These are phyloP conservation scores for Drosophila chauvacae DNA, from an alignment of 1,140 invertebrate species.

Conservation along the genomic window DNA sequence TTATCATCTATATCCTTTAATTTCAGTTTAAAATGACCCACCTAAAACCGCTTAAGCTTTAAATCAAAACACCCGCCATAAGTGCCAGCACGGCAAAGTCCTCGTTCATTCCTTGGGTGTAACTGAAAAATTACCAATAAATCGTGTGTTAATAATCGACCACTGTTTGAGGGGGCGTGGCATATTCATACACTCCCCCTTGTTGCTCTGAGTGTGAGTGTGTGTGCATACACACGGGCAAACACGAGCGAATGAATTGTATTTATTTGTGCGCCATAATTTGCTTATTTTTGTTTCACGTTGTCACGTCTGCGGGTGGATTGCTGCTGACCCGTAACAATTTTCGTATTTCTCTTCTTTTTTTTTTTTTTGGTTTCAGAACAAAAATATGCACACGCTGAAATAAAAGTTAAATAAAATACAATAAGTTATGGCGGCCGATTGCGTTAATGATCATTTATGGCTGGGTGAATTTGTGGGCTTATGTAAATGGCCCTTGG, in stretches of 20 bases:
- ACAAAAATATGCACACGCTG: constrained; percentile 19
- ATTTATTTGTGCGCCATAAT: constrained; percentile 66
- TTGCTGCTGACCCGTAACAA: constrained; percentile 65
- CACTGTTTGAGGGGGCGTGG: constrained; percentile 41
- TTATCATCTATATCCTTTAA: neutral
- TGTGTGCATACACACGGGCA: neutral
- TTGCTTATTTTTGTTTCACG: constrained; percentile 52
- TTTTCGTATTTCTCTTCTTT: constrained; percentile 31
- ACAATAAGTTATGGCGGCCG: constrained; percentile 70
- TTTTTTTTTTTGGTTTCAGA: constrained; percentile 10
- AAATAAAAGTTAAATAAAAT: constrained; percentile 61
- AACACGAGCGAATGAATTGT: constrained; percentile 44
- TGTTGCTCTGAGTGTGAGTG: neutral
- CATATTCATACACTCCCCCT: constrained; percentile 17
- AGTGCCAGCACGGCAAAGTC: neutral
- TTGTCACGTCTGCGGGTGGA: constrained; percentile 66
- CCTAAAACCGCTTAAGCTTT: neutral
- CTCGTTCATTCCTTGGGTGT: constrained; percentile 17
- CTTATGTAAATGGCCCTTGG: constrained; percentile 62
- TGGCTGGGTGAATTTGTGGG: constrained; percentile 51
- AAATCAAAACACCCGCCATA: neutral
- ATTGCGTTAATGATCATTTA: constrained; percentile 74
- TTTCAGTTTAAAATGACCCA: too few relatives aligned
- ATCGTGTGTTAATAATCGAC: constrained; percentile 61
- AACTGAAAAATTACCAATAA: constrained; percentile 57